Evolutionary conservation across 2,888 invertebrate genomes (phyloP).

Genomic region (Margaritifera margaritifera): DNA sequence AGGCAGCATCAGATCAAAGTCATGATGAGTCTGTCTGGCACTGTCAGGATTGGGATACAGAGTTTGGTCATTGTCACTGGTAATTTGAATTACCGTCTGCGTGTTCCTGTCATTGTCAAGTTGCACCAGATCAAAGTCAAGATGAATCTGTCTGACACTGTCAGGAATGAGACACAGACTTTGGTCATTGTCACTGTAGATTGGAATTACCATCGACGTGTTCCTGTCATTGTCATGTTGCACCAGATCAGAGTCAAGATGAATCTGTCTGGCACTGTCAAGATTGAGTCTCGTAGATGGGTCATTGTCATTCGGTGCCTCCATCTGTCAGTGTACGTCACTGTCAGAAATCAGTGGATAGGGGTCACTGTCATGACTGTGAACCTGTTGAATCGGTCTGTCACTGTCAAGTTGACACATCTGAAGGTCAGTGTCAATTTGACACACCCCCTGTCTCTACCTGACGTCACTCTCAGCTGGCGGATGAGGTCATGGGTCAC

Average conservation of each 20-base stretch:
- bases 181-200: too few species aligned
- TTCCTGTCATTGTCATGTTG: constrained; percentile 14
- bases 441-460: neutral
- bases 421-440: constrained; percentile 14
- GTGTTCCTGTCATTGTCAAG: constrained; percentile 3
- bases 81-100: constrained; percentile 6
- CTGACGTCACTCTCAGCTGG: neutral
- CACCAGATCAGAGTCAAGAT: neutral
- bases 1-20: constrained; percentile 1
- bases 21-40: too few species aligned
- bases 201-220: neutral
- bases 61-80: constrained; percentile 12
- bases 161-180: neutral
- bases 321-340: constrained; percentile 6
- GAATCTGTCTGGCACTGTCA: too few species aligned
- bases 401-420: constrained; percentile 15
- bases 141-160: constrained; percentile 3
- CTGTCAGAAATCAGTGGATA: constrained; percentile 4
- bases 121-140: constrained; percentile 15
- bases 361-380: constrained; percentile 13
- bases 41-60: too few species aligned
- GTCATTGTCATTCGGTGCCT: constrained; percentile 11
- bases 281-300: neutral
- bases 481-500: neutral
- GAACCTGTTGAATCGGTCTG: constrained; percentile 3